Base-by-base conservation (phyloP, 2,888 invertebrate genomes). In the Amphipoea oculea region DNA sequence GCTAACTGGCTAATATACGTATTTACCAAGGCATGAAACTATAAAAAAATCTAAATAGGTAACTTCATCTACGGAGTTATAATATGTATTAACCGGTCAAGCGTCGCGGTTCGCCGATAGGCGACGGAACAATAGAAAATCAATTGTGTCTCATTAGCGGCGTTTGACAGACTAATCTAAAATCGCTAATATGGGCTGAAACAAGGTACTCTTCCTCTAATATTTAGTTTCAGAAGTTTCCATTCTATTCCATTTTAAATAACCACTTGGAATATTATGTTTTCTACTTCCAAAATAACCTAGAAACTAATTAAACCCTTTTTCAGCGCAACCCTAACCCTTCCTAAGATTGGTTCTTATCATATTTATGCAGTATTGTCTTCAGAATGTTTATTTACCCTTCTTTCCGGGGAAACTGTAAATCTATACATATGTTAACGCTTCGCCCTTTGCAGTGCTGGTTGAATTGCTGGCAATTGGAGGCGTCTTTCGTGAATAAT, bases 291-390 rank as follows among this genome's bases (percentile, higher is more conserved):
- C 23, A 62, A 23, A 62, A 45, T 51, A 36, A n/a, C 17, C 1
- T 11, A 36, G 12, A 67, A n/a, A 40, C 29, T 42, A 82, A 75
- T 74, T 51, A 0, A 40, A 71, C 42, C 40, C 63, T 4, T 40
- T 54, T 12, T 2, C 14, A 63, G 48, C 14, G 12, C 86, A 88
- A 68, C 89, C 88, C 89, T 89, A 80, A 11, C 23, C n/a, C 2
- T 57, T 62, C 17, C 40, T 17, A 76, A 86, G 84, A 88, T 89
- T 89, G 85, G 86, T 77, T 89, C 83, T 83, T 89, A 87, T 89
- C 89, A 89, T 89, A 89, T 89, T 88, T 87, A 88, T 85, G 73
- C 88, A 88, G 87, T 79, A 87, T 88, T 88, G 89, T 89, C 84
- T 88, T 80, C 74, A 36, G 9, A 57, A 68, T 79, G 81, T 83